phyloP scores from a whole-genome alignment of 2,888 invertebrate species.

The Hypomecis atomaria region DNA sequence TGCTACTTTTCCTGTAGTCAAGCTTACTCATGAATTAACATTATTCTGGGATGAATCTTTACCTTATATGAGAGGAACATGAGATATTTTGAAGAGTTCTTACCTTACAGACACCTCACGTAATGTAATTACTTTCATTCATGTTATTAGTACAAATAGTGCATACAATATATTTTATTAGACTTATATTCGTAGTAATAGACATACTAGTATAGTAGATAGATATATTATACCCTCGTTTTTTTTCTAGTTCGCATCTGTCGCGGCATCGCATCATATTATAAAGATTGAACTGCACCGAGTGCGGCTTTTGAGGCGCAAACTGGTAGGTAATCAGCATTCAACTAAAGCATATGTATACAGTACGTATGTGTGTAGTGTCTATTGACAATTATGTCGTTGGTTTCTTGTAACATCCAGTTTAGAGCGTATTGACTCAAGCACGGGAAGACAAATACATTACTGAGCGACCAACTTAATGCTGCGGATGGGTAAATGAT shows the following conservation, averaged over 20 bases:
- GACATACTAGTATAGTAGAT: too few species aligned
- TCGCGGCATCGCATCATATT: too few species aligned
- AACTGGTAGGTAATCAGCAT: too few species aligned
- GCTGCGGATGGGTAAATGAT: background rate
- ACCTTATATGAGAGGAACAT: constrained; percentile 16
- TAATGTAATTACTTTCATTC: background rate
- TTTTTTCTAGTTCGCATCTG: too few species aligned
- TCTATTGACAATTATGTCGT: background rate
- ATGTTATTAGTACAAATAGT: too few species aligned
- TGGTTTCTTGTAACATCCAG: constrained; percentile 16
- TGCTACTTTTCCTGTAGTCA: constrained; percentile 14
- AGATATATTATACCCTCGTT: too few species aligned
- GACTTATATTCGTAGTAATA: too few species aligned
- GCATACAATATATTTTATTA: too few species aligned
- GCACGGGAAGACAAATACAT: constrained; percentile 28
- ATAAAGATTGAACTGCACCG: too few species aligned
- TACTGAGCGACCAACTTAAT: background rate
- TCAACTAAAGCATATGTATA: too few species aligned
- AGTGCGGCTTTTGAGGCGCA: too few species aligned
- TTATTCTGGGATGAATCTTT: constrained; percentile 12
- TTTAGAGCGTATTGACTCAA: constrained; percentile 32
- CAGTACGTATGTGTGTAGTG: too few species aligned
- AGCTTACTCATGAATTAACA: constrained; percentile 17
- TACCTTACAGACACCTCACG: background rate
- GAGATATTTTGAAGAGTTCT: constrained; percentile 13